Conservation (phyloP, 2,113 vertebrate species). For the western clawed frog (Xenopus tropicalis) region DNA sequence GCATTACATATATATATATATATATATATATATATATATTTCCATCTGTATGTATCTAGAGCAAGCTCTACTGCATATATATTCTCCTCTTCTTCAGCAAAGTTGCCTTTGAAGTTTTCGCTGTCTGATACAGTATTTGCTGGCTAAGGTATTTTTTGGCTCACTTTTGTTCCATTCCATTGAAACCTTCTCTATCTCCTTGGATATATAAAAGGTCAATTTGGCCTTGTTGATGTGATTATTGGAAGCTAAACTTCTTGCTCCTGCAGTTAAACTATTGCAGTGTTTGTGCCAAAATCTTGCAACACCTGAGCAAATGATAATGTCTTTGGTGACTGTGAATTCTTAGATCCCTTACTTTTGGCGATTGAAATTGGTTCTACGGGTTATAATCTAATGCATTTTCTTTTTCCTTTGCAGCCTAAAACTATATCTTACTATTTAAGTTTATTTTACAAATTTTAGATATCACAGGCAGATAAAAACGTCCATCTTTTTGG, state of each 20-base stretch:
- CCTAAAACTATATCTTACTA: no score
- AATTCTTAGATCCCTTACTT: no score
- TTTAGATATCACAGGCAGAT: no score
- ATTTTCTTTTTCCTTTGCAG: no score
- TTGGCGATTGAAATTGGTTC: no score
- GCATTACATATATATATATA: not conserved
- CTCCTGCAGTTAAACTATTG: not conserved
- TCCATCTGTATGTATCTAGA: not conserved
- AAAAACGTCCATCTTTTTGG: no score
- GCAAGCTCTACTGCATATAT: not conserved
- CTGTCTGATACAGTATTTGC: slow-evolving; percentile 7
- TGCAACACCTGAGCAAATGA: no score
- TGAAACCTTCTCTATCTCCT: not conserved
- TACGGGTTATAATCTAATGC: no score
- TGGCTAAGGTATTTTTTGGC: slow-evolving; percentile 12
- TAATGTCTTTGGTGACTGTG: no score
- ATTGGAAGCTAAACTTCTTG: slow-evolving; percentile 10
- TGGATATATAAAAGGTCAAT: slow-evolving; percentile 8
- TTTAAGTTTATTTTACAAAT: no score
- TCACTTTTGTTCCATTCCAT: slow-evolving; percentile 1
- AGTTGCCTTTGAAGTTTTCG: not conserved
- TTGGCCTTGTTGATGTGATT: slow-evolving; percentile 9
- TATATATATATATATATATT: slow-evolving; percentile 6
- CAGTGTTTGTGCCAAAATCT: not conserved
- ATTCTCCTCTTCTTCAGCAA: not conserved